Conservation (phyloP, 2,797 vertebrate species). For the Hemibagrus guttatus region DNA sequence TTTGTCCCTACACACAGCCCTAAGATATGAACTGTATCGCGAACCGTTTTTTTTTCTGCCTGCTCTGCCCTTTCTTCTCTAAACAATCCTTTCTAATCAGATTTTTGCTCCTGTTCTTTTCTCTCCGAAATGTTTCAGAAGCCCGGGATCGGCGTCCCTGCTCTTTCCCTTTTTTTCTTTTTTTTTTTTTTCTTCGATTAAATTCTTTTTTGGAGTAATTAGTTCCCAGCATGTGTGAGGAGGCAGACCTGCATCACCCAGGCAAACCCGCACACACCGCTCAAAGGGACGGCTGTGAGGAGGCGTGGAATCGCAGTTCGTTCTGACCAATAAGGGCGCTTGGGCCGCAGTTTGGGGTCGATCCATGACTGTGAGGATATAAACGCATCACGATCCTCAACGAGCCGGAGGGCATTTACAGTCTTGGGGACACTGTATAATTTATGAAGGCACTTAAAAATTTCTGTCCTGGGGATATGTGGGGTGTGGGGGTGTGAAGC, state of each 20-base stretch:
- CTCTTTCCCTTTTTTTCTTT: not conserved
- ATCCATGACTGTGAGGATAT: not conserved
- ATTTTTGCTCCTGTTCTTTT: slow-evolving; percentile 56
- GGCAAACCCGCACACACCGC: slow-evolving; percentile 7
- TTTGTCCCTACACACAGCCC: not conserved
- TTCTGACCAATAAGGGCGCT: slow-evolving; percentile 3
- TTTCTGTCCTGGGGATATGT: slow-evolving; percentile 4
- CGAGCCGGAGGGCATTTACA: not conserved
- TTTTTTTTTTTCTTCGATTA: no score
- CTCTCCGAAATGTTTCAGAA: slow-evolving; percentile 55
- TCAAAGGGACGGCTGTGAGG: not conserved
- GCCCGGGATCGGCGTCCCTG: slow-evolving; percentile 12
- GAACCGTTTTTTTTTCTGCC: not conserved
- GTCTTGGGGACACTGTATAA: not conserved
- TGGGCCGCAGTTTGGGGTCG: not conserved
- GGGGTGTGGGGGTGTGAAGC: slow-evolving; percentile 6
- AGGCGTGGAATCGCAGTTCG: not conserved
- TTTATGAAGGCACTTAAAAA: slow-evolving; percentile 15
- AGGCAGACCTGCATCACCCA: slow-evolving; percentile 9
- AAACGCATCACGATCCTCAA: not conserved
- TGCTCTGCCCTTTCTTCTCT: not conserved
- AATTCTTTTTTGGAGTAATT: slow-evolving; percentile 9
- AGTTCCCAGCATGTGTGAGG: not conserved
- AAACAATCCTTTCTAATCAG: no score
- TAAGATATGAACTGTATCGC: not conserved